Percentiles rank a stretch among this genome's conserved stretches.
Evolutionary conservation across 2,797 vertebrate species (phyloP).

Genomic region (Peromyscus aztecus): DNA sequence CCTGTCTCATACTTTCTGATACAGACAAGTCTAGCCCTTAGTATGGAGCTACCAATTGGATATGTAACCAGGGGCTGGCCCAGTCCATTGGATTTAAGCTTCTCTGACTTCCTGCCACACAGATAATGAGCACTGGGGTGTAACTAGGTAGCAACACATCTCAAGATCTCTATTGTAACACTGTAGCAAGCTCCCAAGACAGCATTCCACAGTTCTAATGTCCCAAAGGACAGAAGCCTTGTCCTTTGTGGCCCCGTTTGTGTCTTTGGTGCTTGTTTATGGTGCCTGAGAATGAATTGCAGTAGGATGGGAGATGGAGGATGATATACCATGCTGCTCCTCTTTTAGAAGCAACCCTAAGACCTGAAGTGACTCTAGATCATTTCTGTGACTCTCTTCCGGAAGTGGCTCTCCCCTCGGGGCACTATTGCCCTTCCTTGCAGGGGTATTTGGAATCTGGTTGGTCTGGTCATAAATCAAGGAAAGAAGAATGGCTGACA

Average conservation of each 20-base stretch:
- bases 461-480: background rate
- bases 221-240: background rate
- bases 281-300: background rate
- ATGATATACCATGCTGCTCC: background rate
- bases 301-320: background rate
- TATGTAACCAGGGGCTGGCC: background rate
- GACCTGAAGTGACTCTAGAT: background rate
- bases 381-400: background rate
- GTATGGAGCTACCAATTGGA: background rate
- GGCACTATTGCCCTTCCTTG: background rate
- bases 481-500: background rate
- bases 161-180: background rate
- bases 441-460: background rate
- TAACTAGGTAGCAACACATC: background rate
- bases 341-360: background rate
- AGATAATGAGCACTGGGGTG: background rate
- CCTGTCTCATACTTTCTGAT: background rate
- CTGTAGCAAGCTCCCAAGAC: too few species aligned
- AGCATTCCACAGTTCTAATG: background rate
- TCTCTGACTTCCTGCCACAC: background rate
- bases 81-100: background rate
- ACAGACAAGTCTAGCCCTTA: slow-evolving; percentile 10
- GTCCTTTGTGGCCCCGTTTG: background rate
- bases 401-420: background rate
- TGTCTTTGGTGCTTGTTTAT: background rate